These are phyloP conservation scores for Acrobasis suavella DNA, from an alignment of 2,888 invertebrate species.

Conservation along the genomic window DNA sequence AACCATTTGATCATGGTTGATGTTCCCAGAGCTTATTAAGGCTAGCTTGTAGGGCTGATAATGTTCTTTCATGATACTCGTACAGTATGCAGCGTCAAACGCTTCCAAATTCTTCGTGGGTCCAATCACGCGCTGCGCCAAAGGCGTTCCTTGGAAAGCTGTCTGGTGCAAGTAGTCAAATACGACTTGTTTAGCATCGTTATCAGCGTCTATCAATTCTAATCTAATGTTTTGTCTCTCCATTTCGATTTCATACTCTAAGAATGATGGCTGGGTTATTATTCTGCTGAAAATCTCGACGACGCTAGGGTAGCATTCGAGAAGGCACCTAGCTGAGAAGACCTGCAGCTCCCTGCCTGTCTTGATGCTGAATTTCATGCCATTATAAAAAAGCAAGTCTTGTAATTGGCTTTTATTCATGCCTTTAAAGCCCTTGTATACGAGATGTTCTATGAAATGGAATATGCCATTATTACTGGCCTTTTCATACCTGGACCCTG, in stretches of 20 bases:
- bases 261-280: slow-evolving; percentile 88
- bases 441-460: slow-evolving; percentile 72
- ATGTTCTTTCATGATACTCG: slow-evolving; percentile 61
- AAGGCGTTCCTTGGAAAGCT: slow-evolving; percentile 73
- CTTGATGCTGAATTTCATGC: slow-evolving; percentile 97
- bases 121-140: slow-evolving; percentile 77
- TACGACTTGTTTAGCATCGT: slow-evolving; percentile 46
- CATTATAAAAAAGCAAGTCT: slow-evolving; percentile 95
- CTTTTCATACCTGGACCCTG: slow-evolving; percentile 62
- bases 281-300: slow-evolving; percentile 97
- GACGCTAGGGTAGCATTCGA: slow-evolving; percentile 92
- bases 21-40: slow-evolving; percentile 95
- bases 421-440: slow-evolving; percentile 84
- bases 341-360: slow-evolving; percentile 98
- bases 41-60: slow-evolving; percentile 96
- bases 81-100: slow-evolving; percentile 67
- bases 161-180: slow-evolving; percentile 68
- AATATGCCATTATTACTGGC: slow-evolving; percentile 57
- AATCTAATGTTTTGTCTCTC: slow-evolving; percentile 58
- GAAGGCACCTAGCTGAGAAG: slow-evolving; percentile 96
- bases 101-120: slow-evolving; percentile 85
- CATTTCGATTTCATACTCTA: slow-evolving; percentile 50
- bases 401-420: slow-evolving; percentile 92
- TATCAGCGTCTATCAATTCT: slow-evolving; percentile 65
- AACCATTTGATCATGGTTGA: slow-evolving; percentile 91